Percentiles rank a stretch among this genome's conserved stretches.
Evolutionary conservation across 2,113 vertebrate species (phyloP).

Genomic region (Ifrita kowaldi): DNA sequence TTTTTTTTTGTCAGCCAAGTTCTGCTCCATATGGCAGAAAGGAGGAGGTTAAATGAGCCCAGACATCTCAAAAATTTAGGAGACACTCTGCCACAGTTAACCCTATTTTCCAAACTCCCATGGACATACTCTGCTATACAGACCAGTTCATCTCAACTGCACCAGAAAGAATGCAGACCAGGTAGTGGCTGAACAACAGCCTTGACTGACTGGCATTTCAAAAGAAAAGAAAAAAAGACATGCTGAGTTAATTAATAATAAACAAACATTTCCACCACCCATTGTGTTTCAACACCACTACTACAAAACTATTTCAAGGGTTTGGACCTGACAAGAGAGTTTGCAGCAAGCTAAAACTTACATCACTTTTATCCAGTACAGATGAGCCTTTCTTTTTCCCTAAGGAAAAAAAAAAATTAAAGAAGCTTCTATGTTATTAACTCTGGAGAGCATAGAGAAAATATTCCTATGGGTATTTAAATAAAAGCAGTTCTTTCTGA

Average conservation of each 20-base stretch:
- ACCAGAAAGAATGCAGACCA: neutral
- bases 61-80: neutral
- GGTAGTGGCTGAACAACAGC: neutral
- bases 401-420: neutral
- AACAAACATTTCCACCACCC: conserved; percentile 22
- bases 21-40: neutral
- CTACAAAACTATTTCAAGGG: conserved; percentile 32
- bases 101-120: neutral
- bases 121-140: neutral
- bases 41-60: neutral
- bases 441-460: neutral
- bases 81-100: neutral
- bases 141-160: neutral
- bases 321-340: neutral
- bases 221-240: neutral
- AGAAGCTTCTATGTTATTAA: neutral
- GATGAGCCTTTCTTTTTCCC: neutral
- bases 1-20: neutral
- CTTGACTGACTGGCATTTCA: neutral
- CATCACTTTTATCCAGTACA: neutral
- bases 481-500: neutral
- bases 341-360: neutral
- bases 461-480: neutral
- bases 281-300: conserved; percentile 33
- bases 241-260: neutral